Base-by-base conservation (phyloP, 2,797 vertebrate species). In the Lycodopsis pacificus region DNA sequence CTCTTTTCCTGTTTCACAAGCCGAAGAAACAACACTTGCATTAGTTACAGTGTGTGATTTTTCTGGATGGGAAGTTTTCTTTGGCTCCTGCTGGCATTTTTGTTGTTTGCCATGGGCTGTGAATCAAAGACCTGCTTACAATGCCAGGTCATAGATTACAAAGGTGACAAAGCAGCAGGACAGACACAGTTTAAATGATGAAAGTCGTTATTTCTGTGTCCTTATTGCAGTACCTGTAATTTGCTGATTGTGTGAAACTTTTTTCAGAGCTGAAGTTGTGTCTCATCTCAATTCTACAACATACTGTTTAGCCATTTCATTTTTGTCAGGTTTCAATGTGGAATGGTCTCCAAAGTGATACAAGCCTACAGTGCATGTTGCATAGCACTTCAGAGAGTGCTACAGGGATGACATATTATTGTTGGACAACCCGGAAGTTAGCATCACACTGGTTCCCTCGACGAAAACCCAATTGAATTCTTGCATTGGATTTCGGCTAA, bases 1-100 rank as follows among this genome's bases (percentile, higher is more conserved):
- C 70, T 79, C 80, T 67, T 77, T 86, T 70, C 67, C 73, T 71
- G 62, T 88, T 83, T 88, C 82, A 83, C 75, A 81, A 80, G 63
- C 82, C 25, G 34, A 83, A 79, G 75, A 65, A 77, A 82, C 89
- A 64, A 8, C 78, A 71, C 68, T 81, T 81, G 76, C 27, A 15
- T 84, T 85, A 61, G 30, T 80, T 64, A 65, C 58, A 71, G 56
- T 68, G 66, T 84, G 58, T 53, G 63, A 66, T 81, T 83, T 83
- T 79, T 66, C 68, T 66, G 51, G 63, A 77, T 87, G 74, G 75
- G 25, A 77, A 65, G 66, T 88, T 89, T 72, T 61, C 27, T 79
- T 54, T 72, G 32, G 68, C 65, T 80, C 27, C 40, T 66, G n/a
- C 36, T 73, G n/a, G 38, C 65, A 62, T 71, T 79, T 82, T 36